Base-by-base conservation (phyloP, 2,797 vertebrate genomes). In the Valencia hispanica region DNA sequence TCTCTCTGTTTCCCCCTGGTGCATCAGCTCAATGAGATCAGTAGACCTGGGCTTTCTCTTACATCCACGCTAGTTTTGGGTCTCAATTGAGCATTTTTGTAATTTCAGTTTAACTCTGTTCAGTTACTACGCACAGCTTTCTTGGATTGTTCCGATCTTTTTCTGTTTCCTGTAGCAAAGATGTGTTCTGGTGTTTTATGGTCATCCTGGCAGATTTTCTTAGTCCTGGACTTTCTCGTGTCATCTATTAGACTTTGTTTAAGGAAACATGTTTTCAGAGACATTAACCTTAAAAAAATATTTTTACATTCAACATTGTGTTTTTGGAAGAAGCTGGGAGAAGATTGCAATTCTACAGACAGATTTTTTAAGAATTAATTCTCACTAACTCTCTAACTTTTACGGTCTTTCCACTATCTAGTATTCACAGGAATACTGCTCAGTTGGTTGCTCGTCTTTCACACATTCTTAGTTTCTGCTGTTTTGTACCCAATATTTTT, bases 21-120 rank as follows among this genome's bases (percentile, higher is more conserved):
- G 51, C 79, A 78, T 81, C 72, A 75, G 78, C 74, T 79, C n/a
- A 12, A 78, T 90, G 84, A 89, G 47, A 79, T 90, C 87, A 89
- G 81, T 68, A 82, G 75, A 88, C 75, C 84, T 90, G 85, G 75
- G 81, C 79, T 78, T 68, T 79, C 61, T 90, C 86, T 77, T 80
- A 48, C 71, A 50, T 73, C 61, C 73, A 30, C 43, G 47, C 32
- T 53, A 39, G 74, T 84, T 86, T 73, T 45, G 66, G 79, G 59
- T 86, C 77, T 84, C 51, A 70, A 68, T 82, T 82, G 69, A 70
- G 81, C 75, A 77, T 86, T 78, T 82, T 75, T 71, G 77, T 57
- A 7, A 32, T 12, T 82, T 76, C 43, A 32, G 85, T 45, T 48
- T 27, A 83, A 80, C 63, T 61, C 51, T 41, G 39, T 87, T 76